Evolutionary conservation across 2,113 vertebrate genomes (phyloP).

Genomic region (Nibea coibor): DNA sequence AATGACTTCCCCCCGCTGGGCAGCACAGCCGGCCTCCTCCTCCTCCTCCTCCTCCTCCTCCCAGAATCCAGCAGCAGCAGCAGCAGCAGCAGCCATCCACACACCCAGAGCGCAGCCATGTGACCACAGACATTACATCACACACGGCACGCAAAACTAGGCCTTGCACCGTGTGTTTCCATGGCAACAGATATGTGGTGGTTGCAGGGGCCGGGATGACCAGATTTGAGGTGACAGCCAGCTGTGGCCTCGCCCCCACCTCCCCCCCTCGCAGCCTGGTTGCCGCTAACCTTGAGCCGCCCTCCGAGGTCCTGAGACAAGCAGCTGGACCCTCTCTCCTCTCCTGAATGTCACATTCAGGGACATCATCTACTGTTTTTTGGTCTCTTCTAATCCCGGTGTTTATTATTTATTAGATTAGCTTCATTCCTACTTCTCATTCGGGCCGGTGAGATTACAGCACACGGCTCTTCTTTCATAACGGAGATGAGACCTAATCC

Average conservation of each 20-base stretch:
- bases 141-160: slow-evolving; percentile 49
- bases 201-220: slow-evolving; percentile 52
- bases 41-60: slow-evolving; percentile 6
- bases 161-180: slow-evolving; percentile 60
- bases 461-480: slow-evolving; percentile 45
- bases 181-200: slow-evolving; percentile 62
- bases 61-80: not conserved
- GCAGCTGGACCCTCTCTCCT: not conserved
- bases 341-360: not conserved
- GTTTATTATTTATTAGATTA: slow-evolving; percentile 43
- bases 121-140: slow-evolving; percentile 73
- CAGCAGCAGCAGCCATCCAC: slow-evolving; percentile 21
- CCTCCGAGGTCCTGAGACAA: slow-evolving; percentile 4
- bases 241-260: slow-evolving; percentile 42
- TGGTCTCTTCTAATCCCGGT: not conserved
- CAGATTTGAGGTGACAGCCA: slow-evolving; percentile 67
- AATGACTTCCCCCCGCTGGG: slow-evolving; percentile 19
- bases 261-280: not conserved
- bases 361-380: not conserved
- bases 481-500: slow-evolving; percentile 69
- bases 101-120: slow-evolving; percentile 34
- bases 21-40: not conserved
- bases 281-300: slow-evolving; percentile 40
- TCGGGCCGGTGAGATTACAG: slow-evolving; percentile 45
- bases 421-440: slow-evolving; percentile 48